A percentile compares a stretch with the other conserved stretches of the same genome.
Evolutionary conservation across 2,797 vertebrate genomes (phyloP).

Genomic region (Hozukius guyotensis): DNA sequence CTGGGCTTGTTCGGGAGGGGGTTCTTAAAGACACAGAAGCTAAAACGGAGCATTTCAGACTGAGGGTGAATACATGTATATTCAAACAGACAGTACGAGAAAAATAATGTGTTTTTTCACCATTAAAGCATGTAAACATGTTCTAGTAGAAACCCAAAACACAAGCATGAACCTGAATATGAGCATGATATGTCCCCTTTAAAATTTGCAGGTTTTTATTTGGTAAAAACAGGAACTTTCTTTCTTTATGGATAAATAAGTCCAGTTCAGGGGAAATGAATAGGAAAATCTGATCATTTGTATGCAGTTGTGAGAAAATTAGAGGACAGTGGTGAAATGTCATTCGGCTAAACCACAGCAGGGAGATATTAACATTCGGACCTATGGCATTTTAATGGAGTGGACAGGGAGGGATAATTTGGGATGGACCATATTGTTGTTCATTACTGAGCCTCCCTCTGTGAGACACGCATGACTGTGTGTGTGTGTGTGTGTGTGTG

Average conservation of each 20-base stretch:
- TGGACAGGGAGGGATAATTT: constrained; percentile 62
- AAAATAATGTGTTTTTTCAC: not conserved
- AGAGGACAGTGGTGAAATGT: constrained; percentile 39
- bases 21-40: too few species aligned
- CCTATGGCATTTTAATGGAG: constrained; percentile 76
- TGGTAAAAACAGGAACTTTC: not conserved
- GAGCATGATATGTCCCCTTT: not conserved
- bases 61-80: not conserved
- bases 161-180: not conserved
- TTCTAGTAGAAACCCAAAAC: not conserved
- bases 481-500: not conserved
- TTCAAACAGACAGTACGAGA: not conserved
- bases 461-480: not conserved
- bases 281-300: not conserved
- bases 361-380: constrained; percentile 60
- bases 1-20: too few species aligned
- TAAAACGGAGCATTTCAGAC: too few species aligned
- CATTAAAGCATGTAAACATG: not conserved
- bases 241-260: not conserved
- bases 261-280: not conserved
- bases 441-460: constrained; percentile 59
- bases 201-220: not conserved
- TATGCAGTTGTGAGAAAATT: constrained; percentile 10
- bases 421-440: constrained; percentile 63
- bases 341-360: constrained; percentile 31